These are phyloP conservation scores for Sepiola atlantica DNA, from an alignment of 2,888 invertebrate species.

Conservation along the genomic window DNA sequence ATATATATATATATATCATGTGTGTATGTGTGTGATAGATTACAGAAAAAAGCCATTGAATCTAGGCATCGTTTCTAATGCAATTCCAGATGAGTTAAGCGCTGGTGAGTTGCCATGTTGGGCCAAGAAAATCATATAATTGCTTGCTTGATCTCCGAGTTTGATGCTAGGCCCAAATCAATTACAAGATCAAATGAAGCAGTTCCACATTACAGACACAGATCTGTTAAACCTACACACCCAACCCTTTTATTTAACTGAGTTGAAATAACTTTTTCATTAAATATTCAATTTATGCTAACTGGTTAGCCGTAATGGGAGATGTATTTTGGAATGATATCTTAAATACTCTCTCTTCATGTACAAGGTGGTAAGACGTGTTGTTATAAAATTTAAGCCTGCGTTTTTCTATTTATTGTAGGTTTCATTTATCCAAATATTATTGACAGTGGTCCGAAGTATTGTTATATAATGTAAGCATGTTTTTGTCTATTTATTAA, in stretches of 20 bases:
- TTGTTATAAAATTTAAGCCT: too few relatives aligned
- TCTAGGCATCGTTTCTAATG: neutral
- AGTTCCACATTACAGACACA: neutral
- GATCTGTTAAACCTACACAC: neutral
- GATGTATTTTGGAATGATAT: too few relatives aligned
- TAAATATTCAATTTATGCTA: neutral
- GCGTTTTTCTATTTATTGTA: too few relatives aligned
- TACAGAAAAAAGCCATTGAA: neutral
- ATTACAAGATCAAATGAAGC: neutral
- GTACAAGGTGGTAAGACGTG: too few relatives aligned
- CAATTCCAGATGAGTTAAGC: neutral
- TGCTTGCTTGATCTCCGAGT: neutral
- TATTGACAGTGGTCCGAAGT: too few relatives aligned
- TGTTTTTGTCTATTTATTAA: too few relatives aligned
- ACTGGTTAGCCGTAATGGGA: neutral
- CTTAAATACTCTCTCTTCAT: too few relatives aligned
- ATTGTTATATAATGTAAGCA: too few relatives aligned
- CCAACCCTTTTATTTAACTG: neutral
- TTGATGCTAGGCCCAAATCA: conserved; percentile 23
- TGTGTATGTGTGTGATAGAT: neutral
- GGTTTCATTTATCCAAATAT: too few relatives aligned
- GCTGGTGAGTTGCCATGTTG: neutral
- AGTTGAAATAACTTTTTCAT: neutral
- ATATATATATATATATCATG: too few relatives aligned
- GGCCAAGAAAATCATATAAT: neutral